Conservation (phyloP, 92 coral and sea anemone genomes). For the Heliopora coerulea region DNA sequence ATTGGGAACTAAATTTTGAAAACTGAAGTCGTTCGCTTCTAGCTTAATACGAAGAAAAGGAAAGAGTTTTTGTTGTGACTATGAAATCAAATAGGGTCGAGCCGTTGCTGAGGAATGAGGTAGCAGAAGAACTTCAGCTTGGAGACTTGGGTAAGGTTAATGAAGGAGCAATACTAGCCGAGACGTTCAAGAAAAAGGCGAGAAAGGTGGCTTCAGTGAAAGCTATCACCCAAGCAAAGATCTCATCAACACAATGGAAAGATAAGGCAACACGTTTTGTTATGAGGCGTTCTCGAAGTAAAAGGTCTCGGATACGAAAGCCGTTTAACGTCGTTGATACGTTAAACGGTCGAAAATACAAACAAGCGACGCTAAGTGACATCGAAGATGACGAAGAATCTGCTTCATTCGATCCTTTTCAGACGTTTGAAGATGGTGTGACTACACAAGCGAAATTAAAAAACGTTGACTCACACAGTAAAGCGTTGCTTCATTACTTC, state of each 20-base stretch:
- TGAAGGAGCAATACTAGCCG: neutral
- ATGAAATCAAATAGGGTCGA: constrained; percentile 27
- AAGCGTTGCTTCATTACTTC: constrained; percentile 84
- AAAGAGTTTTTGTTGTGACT: neutral
- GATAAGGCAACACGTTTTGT: constrained; percentile 49
- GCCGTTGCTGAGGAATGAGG: neutral
- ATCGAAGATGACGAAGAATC: constrained; percentile 34
- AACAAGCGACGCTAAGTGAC: constrained; percentile 44
- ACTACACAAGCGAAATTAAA: constrained; percentile 19
- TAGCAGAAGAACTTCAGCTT: neutral
- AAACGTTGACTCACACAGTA: constrained; percentile 74
- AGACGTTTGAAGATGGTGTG: constrained; percentile 22
- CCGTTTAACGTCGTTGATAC: constrained; percentile 36
- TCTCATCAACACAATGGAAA: constrained; percentile 75
- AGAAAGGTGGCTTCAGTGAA: constrained; percentile 56
- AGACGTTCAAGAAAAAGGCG: constrained; percentile 36
- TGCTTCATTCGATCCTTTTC: neutral
- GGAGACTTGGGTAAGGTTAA: constrained; percentile 3
- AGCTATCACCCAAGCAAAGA: constrained; percentile 63
- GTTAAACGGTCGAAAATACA: constrained; percentile 38
- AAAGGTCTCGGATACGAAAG: constrained; percentile 14
- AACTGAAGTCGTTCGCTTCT: no score
- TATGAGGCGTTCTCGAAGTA: constrained; percentile 23
- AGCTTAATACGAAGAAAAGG: no score
- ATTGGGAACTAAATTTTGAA: no score